These are phyloP conservation scores for Forficula auricularia DNA, from an alignment of 1,140 invertebrate species.

Conservation along the genomic window DNA sequence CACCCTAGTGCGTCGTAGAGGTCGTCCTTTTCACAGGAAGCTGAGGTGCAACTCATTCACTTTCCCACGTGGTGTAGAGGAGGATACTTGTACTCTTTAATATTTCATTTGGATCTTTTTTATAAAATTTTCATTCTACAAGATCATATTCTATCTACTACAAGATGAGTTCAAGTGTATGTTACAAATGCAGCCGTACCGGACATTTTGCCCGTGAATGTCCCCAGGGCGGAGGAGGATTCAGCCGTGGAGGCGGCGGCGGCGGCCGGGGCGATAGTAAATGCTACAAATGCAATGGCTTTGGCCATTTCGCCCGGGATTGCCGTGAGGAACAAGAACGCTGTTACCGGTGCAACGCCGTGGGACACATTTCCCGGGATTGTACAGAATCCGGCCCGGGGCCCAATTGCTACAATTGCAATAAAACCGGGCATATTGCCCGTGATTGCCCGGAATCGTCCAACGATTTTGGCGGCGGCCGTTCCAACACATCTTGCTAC, in stretches of 20 bases:
- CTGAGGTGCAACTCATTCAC: constrained; percentile 6
- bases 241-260: constrained; percentile 33
- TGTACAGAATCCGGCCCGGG: constrained; percentile 43
- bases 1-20: no score
- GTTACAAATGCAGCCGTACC: constrained; percentile 78
- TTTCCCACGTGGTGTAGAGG: constrained; percentile 8
- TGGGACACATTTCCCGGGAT: constrained; percentile 78
- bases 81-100: neutral
- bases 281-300: constrained; percentile 89
- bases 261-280: constrained; percentile 36
- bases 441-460: constrained; percentile 18
- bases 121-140: no score
- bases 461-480: constrained; percentile 16
- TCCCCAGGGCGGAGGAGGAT: constrained; percentile 40
- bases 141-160: no score
- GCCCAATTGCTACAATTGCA: constrained; percentile 64
- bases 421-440: constrained; percentile 73
- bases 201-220: constrained; percentile 77
- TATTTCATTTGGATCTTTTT: no score
- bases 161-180: constrained; percentile 55
- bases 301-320: constrained; percentile 80
- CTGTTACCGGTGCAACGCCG: constrained; percentile 68
- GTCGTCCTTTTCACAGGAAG: constrained; percentile 4
- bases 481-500: constrained; percentile 65
- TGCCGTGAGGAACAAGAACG: constrained; percentile 68